phyloP scores from a whole-genome alignment of 1,140 invertebrate genomes.

The Drosophila rhopaloa region DNA sequence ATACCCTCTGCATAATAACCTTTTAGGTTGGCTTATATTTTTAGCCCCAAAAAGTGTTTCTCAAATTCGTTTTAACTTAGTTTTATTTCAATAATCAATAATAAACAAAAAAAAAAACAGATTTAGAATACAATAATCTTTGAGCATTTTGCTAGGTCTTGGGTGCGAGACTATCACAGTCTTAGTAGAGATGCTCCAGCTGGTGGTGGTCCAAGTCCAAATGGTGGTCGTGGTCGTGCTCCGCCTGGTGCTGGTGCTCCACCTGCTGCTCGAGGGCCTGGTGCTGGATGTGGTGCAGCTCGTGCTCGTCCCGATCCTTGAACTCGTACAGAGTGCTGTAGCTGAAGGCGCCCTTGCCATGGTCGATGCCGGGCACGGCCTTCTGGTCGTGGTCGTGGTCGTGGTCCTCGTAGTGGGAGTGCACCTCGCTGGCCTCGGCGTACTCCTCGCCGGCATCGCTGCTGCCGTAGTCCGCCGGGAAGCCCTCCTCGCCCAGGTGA shows the following conservation, averaged over 20 bases:
- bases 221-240: slow-evolving; percentile 29
- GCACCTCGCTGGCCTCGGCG: slow-evolving; percentile 66
- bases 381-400: slow-evolving; percentile 51
- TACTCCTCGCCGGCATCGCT: slow-evolving; percentile 62
- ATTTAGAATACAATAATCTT: slow-evolving; percentile 13
- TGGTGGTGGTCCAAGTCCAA: slow-evolving; percentile 28
- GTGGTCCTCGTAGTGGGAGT: slow-evolving; percentile 54
- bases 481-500: slow-evolving; percentile 61
- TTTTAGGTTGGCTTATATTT: neutral
- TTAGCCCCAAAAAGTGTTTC: neutral
- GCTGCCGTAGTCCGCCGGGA: slow-evolving; percentile 66
- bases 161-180: slow-evolving; percentile 40
- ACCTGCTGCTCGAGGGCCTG: slow-evolving; percentile 57
- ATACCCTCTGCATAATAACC: no score
- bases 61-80: slow-evolving; percentile 14
- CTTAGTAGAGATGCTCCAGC: slow-evolving; percentile 43
- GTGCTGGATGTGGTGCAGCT: slow-evolving; percentile 58
- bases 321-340: slow-evolving; percentile 80
- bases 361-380: slow-evolving; percentile 77
- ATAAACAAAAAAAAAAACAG: slow-evolving; percentile 33
- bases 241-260: slow-evolving; percentile 54
- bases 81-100: slow-evolving; percentile 23
- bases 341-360: slow-evolving; percentile 79
- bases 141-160: slow-evolving; percentile 35
- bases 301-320: slow-evolving; percentile 70